Base-by-base conservation (phyloP, 2,888 invertebrate genomes). In the Tolmerus cingulatus region DNA sequence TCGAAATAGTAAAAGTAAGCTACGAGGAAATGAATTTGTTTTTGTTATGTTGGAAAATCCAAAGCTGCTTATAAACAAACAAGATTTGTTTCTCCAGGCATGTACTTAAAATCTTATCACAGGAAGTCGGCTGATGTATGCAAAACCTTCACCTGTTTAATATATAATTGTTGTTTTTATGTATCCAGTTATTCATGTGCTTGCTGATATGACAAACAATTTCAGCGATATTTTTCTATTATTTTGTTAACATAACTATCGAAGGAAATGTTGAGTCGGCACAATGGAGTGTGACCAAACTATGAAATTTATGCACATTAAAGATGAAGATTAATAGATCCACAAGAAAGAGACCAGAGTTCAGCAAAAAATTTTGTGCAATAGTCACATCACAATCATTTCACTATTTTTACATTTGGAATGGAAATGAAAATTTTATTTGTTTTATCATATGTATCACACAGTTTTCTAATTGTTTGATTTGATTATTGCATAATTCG, bases 261-360 rank as follows among this genome's bases (percentile, higher is more conserved):
- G 5, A 66, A 66, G 66, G 66, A 66, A 66, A 27, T 66, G 23
- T 66, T 66, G 66, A 66, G 66, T 66, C 79, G 79, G 51, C 79
- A 79, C 79, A 27, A 46, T 76, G 86, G 40, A 74, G 86, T 76
- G 85, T 85, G 86, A 46, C 76, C 86, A 74, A 86, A 86, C 86
- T 86, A 86, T 40, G 30, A 74, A 86, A 86, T 86, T 86, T 86
- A 86, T 86, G 86, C 86, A 86, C 46, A 51, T 74, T 51, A 43
- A 46, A 46, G 27, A 79, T 14, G 16, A 16, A 16, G 12, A 79
- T 27, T 43, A 46, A 30, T 30, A n/a, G 1, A 19, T 2, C 23
- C 66, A 66, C 78, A 78, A 78, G 40, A 43, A 76, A 76, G 34
- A 30, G 30, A n/a, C 74, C 46, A 14, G 43, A 78, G n/a, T 78